Evolutionary conservation across 2,797 vertebrate genomes (phyloP).

Genomic region (Crenichthys baileyi): DNA sequence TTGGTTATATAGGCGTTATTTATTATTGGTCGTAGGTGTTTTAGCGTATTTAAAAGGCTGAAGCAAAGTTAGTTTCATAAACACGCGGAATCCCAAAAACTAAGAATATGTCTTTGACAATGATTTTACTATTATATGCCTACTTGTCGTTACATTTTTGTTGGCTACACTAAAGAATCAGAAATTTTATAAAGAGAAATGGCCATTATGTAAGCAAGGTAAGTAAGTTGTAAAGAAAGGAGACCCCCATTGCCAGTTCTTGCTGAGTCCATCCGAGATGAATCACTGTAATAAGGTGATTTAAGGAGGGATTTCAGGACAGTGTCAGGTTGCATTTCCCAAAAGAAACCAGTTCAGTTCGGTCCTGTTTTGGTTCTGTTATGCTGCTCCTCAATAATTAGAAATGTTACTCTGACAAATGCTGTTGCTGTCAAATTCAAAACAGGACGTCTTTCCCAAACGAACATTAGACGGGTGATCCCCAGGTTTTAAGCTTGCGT

Average conservation of each 20-base stretch:
- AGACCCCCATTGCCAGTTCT: neutral
- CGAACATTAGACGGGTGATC: neutral
- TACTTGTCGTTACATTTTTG: neutral
- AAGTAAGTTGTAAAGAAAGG: neutral
- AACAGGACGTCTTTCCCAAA: neutral
- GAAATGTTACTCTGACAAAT: slow-evolving; percentile 14
- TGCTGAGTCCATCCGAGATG: neutral
- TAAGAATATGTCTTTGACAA: neutral
- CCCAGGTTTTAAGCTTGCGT: neutral
- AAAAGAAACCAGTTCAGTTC: slow-evolving; percentile 48
- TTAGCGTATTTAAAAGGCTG: neutral
- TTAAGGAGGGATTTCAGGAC: slow-evolving; percentile 16
- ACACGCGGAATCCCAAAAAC: neutral
- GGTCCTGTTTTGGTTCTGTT: slow-evolving; percentile 17
- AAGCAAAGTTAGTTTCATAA: neutral
- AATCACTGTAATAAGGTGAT: slow-evolving; percentile 1
- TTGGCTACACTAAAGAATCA: neutral
- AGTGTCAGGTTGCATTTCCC: slow-evolving; percentile 68
- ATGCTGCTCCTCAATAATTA: neutral
- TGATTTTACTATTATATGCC: neutral
- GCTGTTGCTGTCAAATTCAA: slow-evolving; percentile 31
- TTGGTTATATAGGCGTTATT: neutral
- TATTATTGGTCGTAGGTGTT: neutral
- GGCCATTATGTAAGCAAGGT: neutral
- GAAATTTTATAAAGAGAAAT: neutral